Evolutionary conservation across 2,797 vertebrate species (phyloP).

Genomic region (Natrix natrix): DNA sequence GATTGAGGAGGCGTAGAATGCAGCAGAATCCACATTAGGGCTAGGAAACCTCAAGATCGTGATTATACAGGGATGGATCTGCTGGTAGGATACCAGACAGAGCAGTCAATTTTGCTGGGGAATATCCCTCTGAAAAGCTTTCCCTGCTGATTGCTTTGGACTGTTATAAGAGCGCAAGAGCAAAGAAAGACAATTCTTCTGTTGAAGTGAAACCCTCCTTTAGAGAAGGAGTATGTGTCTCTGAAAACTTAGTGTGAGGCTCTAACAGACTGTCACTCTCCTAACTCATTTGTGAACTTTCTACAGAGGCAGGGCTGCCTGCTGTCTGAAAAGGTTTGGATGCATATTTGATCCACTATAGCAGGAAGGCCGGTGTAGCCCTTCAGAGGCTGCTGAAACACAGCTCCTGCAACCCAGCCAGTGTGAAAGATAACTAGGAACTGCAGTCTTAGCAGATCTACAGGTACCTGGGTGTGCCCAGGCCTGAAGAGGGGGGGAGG

Average conservation of each 20-base stretch:
- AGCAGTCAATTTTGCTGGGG: background rate
- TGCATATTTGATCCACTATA: background rate
- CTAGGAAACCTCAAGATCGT: too few species aligned
- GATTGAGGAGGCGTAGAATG: background rate
- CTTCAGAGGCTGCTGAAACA: background rate
- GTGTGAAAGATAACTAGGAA: background rate
- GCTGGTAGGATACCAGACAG: background rate
- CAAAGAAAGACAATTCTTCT: background rate
- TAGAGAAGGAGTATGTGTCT: too few species aligned
- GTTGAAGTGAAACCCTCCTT: background rate
- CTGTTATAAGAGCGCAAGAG: background rate
- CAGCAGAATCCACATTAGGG: background rate
- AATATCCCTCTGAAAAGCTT: background rate
- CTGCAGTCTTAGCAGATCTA: background rate
- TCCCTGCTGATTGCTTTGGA: background rate
- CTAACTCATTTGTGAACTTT: background rate
- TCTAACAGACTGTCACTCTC: background rate
- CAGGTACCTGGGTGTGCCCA: too few species aligned
- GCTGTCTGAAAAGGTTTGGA: background rate
- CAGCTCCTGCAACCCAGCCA: background rate
- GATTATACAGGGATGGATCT: background rate
- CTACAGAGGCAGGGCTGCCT: background rate
- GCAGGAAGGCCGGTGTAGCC: background rate
- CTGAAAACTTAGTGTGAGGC: background rate
- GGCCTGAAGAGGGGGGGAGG: too few species aligned